phyloP scores from a whole-genome alignment of 2,888 invertebrate species.

The Sclerodermus sp. region DNA sequence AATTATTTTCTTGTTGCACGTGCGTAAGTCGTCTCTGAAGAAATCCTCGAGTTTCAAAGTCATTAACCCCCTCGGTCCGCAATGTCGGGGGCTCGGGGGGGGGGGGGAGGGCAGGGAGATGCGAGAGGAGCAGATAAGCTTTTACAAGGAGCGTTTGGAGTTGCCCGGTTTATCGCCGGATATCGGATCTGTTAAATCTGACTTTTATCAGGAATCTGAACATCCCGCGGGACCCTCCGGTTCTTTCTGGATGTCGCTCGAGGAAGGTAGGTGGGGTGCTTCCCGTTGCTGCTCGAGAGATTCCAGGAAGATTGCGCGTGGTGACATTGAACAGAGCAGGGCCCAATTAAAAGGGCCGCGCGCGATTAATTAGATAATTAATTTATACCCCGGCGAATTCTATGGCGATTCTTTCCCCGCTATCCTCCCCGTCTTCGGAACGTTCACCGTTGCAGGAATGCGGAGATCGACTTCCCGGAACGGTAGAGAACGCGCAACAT shows the following conservation, averaged over 20 bases:
- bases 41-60: no score
- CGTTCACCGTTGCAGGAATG: constrained; percentile 19
- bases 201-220: constrained; percentile 51
- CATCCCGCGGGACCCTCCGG: constrained; percentile 19
- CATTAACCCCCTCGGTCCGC: no score
- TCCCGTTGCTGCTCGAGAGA: no score
- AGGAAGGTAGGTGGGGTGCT: no score
- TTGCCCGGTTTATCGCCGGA: constrained; percentile 37
- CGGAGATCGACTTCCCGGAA: not conserved
- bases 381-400: constrained; percentile 42
- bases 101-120: not conserved
- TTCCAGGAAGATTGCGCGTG: constrained; percentile 33
- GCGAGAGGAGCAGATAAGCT: not conserved
- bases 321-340: constrained; percentile 57
- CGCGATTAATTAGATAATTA: constrained; percentile 58
- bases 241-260: no score
- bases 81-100: not conserved
- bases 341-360: constrained; percentile 52
- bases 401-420: not conserved
- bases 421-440: not conserved
- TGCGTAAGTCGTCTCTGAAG: no score
- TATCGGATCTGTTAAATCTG: constrained; percentile 56
- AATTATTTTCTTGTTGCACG: no score
- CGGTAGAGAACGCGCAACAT: not conserved
- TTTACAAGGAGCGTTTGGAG: not conserved